A percentile compares a stretch with the other conserved stretches of the same genome.
Conservation (phyloP, 2,888 invertebrate species). For the Nineta flava region DNA sequence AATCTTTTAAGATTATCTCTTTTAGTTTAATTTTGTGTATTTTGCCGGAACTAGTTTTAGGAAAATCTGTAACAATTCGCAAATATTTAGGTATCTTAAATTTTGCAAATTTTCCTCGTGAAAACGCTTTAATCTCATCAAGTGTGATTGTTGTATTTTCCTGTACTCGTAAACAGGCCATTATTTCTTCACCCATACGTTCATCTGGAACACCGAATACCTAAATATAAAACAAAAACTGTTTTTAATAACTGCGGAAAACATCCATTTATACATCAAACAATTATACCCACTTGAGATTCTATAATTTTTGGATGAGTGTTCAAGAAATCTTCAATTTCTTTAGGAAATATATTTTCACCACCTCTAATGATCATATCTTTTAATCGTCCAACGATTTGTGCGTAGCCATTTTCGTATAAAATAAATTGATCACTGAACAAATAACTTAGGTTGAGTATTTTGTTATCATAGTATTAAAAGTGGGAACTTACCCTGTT, state of each 20-base stretch:
- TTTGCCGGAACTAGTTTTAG: constrained; percentile 72
- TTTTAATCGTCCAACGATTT: constrained; percentile 55
- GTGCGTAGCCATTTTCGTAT: constrained; percentile 50
- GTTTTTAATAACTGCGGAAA: too few species aligned
- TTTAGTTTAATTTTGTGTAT: constrained; percentile 49
- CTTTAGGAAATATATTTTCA: constrained; percentile 71
- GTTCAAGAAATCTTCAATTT: constrained; percentile 62
- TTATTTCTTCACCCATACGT: constrained; percentile 63
- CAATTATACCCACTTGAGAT: constrained; percentile 51
- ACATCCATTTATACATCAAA: too few species aligned
- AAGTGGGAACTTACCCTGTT: constrained; percentile 54
- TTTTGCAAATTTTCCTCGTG: constrained; percentile 52
- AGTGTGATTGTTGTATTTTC: constrained; percentile 33
- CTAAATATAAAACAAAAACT: too few species aligned
- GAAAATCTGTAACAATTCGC: constrained; percentile 49
- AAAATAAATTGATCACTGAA: constrained; percentile 53
- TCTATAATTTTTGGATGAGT: constrained; percentile 59
- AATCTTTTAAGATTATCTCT: too few species aligned
- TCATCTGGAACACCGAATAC: constrained; percentile 39
- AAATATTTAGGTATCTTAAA: constrained; percentile 70
- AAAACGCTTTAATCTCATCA: constrained; percentile 43
- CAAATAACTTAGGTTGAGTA: constrained; percentile 5
- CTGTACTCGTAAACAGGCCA: constrained; percentile 45
- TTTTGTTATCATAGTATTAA: too few species aligned
- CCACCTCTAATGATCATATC: constrained; percentile 70